A percentile compares a stretch with the other conserved stretches of the same genome.
These are phyloP conservation scores for Drosophila rhopaloa DNA, from an alignment of 1,140 invertebrate species.

Conservation along the genomic window DNA sequence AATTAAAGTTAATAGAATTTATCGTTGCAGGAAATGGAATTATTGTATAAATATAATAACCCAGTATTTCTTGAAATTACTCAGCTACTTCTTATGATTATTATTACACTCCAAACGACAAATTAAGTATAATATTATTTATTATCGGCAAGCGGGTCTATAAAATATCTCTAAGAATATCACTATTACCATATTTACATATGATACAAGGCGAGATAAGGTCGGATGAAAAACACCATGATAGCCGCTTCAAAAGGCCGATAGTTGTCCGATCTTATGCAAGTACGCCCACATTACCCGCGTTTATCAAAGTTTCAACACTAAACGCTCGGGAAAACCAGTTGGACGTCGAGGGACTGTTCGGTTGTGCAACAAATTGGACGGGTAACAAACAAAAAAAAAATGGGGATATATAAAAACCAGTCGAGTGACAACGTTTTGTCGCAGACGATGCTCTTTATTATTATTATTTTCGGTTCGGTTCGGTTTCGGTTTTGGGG, in stretches of 20 bases:
- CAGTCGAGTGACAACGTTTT: constrained; percentile 74
- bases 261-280: constrained; percentile 13
- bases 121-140: too few relatives aligned
- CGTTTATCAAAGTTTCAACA: constrained; percentile 44
- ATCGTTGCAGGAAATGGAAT: too few relatives aligned
- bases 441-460: constrained; percentile 45
- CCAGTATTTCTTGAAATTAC: too few relatives aligned
- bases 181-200: too few relatives aligned
- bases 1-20: too few relatives aligned
- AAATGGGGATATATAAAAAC: constrained; percentile 22
- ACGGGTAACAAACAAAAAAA: constrained; percentile 14
- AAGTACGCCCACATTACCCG: constrained; percentile 40
- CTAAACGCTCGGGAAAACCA: constrained; percentile 31
- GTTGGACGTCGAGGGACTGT: constrained; percentile 13
- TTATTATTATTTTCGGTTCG: constrained; percentile 35
- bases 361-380: constrained; percentile 49
- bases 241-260: neutral
- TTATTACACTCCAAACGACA: too few relatives aligned
- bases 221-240: neutral
- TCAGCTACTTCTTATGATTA: too few relatives aligned
- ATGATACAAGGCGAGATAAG: neutral
- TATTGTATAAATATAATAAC: too few relatives aligned
- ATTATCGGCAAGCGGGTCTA: neutral
- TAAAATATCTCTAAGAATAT: neutral
- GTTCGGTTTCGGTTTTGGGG: constrained; percentile 20